Evolutionary conservation across 1,140 invertebrate species (phyloP).

Genomic region (Platorchestia sp.): DNA sequence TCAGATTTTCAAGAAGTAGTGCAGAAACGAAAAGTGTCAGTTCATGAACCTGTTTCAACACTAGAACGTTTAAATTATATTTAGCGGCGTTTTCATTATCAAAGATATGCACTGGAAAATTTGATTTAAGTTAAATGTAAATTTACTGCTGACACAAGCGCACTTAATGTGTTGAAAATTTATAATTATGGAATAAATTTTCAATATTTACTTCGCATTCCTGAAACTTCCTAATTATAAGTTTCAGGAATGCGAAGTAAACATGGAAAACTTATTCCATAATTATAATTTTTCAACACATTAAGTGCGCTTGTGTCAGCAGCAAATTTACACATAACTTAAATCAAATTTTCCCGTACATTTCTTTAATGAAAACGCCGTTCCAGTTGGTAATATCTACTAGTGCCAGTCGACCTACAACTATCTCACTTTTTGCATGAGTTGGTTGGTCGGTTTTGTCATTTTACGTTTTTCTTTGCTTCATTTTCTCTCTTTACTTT

Average conservation of each 20-base stretch:
- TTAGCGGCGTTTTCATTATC: background rate
- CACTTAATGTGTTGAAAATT: too few relatives aligned
- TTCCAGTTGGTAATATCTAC: too few relatives aligned
- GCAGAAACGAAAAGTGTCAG: background rate
- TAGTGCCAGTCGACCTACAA: too few relatives aligned
- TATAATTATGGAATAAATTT: too few relatives aligned
- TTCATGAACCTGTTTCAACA: background rate
- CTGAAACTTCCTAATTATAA: background rate
- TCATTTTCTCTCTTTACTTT: too few relatives aligned
- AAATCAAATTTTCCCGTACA: background rate
- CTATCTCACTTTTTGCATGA: too few relatives aligned
- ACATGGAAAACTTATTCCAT: too few relatives aligned
- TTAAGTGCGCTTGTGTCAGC: too few relatives aligned
- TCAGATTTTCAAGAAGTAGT: background rate
- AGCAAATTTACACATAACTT: background rate
- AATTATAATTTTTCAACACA: too few relatives aligned
- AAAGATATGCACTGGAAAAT: background rate
- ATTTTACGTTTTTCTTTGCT: too few relatives aligned
- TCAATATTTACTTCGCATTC: background rate
- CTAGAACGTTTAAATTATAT: background rate
- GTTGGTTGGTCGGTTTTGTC: too few relatives aligned
- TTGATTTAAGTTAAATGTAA: background rate
- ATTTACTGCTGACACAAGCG: too few relatives aligned
- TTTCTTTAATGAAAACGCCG: background rate
- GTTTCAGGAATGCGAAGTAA: background rate